Evolutionary conservation across 35 echinoderm and acorn worm genomes (phyloP), one percentile per base, ranked within the genome.

Genomic region (Stichopus chloronotus): DNA sequence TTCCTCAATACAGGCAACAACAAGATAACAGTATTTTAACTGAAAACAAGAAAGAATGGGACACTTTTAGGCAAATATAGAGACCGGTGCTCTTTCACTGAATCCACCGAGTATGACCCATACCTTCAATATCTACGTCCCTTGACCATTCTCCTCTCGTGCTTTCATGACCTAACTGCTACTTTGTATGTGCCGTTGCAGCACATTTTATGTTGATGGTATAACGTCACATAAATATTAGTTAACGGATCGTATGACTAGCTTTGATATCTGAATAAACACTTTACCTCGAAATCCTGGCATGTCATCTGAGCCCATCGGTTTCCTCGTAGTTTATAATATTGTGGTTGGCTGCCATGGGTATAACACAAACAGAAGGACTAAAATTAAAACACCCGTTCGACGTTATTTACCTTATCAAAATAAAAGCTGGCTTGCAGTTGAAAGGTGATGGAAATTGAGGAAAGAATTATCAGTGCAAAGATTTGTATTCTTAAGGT

Each of bases 401-500:
- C 55, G 57, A 23, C 87, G 87, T 89, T 89, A 89, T 89, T 89
- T 89, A 89, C 87, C 87, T 72, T 89, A 89, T 89, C 87, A 89
- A 89, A 89, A 89, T 72, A 89, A n/a, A 43, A 52, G 57, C 24
- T 89, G 22, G 61, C 61, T 22, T 43, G 8, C 9, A 89, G 60
- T 25, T 24, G 24, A 89, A 89, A 89, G 87, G 87, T 89, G 87
- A 89, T 69, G 12, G 87, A 65, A 72, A 89, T 72, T 25, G 61
- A 59, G 80, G 57, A 89, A 71, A 89, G 87, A 63, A 72, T 89
- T 89, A 89, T 71, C 87, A 89, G 87, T 54, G 30, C 52, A 89
- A 89, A 89, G 87, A 89, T 69, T 89, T 89, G 87, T 89, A 61
- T 89, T 89, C 87, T 89, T 89, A 89, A 89, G 59, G 87, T 89